Evolutionary conservation across 2,888 invertebrate genomes (phyloP), one percentile per base, ranked within the genome.

Genomic region (Atethmia centrago): DNA sequence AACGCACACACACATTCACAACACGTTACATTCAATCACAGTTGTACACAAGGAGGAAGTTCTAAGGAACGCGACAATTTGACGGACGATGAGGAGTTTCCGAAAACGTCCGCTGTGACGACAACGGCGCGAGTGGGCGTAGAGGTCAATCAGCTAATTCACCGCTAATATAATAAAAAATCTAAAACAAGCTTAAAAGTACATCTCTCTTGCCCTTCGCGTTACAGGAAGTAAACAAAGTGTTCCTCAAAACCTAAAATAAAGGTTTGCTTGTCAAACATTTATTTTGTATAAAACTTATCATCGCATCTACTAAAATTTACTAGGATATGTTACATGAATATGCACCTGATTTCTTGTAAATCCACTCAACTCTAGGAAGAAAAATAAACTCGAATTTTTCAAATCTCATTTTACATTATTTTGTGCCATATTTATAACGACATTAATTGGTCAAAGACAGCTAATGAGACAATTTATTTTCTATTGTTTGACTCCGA

Each of bases 11-110:
- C 76, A 72, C 71, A 82, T 79, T 80, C 76, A 82, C 83, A 87
- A 58, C 63, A 77, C 80, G 69, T 76, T 72, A 80, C 87, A 89
- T 86, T 81, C 89, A 86, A 85, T 79, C 88, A 90, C 88, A 88
- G 84, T 86, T 84, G 58, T 82, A 77, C 72, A 73, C 78, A 73
- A 67, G 67, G 55, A 56, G 74, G 58, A 47, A 85, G 67, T 70
- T 74, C 53, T 66, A 78, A 73, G 61, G 75, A 82, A 84, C 80
- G 82, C 79, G 66, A 67, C 53, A 77, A 75, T 79, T 79, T 79
- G 51, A 59, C 63, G 36, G 42, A 68, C 75, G 40, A 58, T 62
- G 66, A 75, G 78, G n/a, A n/a, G 72, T 67, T 71, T 61, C 67
- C 79, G 67, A 77, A 80, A 81, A 65, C 64, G 40, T 74, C 62